A percentile compares a stretch with the other conserved stretches of the same genome.
Evolutionary conservation across 1,140 invertebrate genomes (phyloP).

Genomic region (Pogonomyrmex californicus): DNA sequence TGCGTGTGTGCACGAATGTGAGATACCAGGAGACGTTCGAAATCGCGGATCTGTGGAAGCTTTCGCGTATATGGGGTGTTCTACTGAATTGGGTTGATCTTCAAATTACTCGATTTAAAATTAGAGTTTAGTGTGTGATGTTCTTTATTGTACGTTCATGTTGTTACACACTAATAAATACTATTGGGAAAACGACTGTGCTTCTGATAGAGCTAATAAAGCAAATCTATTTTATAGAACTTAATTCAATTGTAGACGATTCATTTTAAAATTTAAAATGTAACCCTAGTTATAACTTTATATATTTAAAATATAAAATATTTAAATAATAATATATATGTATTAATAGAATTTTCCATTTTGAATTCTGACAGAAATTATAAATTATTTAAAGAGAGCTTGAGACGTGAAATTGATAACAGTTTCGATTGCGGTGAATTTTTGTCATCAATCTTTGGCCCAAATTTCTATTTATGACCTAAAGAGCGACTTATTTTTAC

Average conservation of each 20-base stretch:
- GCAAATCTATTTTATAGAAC: background rate
- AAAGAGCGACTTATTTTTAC: background rate
- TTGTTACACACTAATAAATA: background rate
- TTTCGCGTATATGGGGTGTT: constrained; percentile 25
- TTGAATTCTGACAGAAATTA: background rate
- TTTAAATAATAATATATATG: background rate
- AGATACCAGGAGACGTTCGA: constrained; percentile 19
- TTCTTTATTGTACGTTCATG: no score
- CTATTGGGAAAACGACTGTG: background rate
- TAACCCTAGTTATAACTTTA: background rate
- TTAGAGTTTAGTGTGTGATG: background rate
- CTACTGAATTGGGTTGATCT: background rate
- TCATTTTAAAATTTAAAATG: background rate
- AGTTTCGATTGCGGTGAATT: background rate
- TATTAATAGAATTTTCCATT: background rate
- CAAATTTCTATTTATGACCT: background rate
- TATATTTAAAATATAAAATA: background rate
- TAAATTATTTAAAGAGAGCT: background rate
- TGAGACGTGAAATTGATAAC: background rate
- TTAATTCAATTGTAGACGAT: background rate
- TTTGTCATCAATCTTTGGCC: background rate
- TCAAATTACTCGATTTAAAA: background rate
- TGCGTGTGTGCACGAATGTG: background rate
- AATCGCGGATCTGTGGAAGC: constrained; percentile 15
- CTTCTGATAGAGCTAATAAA: constrained; percentile 5